These are phyloP conservation scores for Montifringilla adamsi DNA, from an alignment of 2,113 vertebrate species.

Conservation along the genomic window DNA sequence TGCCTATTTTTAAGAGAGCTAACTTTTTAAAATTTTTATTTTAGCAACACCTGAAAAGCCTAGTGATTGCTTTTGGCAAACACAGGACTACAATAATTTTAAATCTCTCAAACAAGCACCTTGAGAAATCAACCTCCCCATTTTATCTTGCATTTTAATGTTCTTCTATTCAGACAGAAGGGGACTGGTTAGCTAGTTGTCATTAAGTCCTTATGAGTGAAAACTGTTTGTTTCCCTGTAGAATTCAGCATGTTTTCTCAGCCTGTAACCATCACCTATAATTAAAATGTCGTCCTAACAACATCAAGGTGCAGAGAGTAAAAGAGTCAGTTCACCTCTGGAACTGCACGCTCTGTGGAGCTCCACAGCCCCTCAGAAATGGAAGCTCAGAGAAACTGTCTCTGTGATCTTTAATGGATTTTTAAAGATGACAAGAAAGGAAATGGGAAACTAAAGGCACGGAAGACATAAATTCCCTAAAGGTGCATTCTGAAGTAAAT, in stretches of 20 bases:
- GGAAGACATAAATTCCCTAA: conserved; percentile 85
- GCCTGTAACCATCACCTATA: conserved; percentile 45
- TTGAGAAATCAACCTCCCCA: neutral
- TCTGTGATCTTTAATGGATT: conserved; percentile 84
- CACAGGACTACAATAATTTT: neutral
- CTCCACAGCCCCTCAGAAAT: conserved; percentile 70
- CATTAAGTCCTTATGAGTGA: conserved; percentile 42
- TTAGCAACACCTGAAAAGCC: conserved; percentile 41
- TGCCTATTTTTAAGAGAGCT: neutral
- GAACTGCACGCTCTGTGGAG: conserved; percentile 63
- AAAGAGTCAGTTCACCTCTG: conserved; percentile 56
- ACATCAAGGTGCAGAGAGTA: conserved; percentile 31
- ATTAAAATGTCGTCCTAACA: conserved; percentile 70
- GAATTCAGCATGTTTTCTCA: conserved; percentile 43
- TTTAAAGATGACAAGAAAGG: conserved; percentile 87
- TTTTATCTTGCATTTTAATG: conserved; percentile 46
- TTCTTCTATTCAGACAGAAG: neutral
- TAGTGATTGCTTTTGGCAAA: conserved; percentile 43
- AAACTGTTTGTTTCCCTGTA: conserved; percentile 35
- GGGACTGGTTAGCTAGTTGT: neutral
- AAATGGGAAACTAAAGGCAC: conserved; percentile 80
- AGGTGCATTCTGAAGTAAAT: conserved; percentile 91
- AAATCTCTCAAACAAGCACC: neutral
- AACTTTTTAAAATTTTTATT: neutral
- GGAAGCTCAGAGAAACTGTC: conserved; percentile 74